Conservation (phyloP, 1,140 invertebrate genomes). For the Halesus radiatus region DNA sequence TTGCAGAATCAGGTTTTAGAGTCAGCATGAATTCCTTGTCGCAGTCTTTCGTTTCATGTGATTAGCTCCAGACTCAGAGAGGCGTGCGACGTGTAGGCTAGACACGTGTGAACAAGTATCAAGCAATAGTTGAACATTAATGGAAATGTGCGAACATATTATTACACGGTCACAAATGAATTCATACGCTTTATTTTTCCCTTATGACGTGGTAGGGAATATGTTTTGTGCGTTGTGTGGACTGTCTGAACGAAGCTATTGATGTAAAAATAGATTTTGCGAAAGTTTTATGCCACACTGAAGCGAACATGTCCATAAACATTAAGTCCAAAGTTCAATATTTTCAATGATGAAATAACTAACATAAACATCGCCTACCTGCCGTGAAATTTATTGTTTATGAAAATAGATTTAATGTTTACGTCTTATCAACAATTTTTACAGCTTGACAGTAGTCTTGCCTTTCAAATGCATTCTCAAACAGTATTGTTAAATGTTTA, state of each 20-base stretch:
- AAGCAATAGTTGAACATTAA: too few relatives aligned
- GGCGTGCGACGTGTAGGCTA: too few relatives aligned
- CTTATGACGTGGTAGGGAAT: too few relatives aligned
- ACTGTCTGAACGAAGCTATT: too few relatives aligned
- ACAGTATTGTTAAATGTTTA: too few relatives aligned
- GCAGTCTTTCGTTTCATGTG: not conserved
- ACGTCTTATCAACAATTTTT: not conserved
- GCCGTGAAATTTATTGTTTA: not conserved
- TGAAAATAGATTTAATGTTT: not conserved
- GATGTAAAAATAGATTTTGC: slow-evolving; percentile 21
- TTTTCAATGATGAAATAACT: not conserved
- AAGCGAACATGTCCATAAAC: not conserved
- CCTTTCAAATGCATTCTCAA: not conserved
- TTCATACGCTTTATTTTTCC: too few relatives aligned
- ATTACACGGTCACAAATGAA: too few relatives aligned
- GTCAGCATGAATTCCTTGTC: not conserved
- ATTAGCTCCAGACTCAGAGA: not conserved
- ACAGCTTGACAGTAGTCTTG: not conserved
- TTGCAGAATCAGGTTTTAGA: not conserved
- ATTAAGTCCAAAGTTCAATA: not conserved
- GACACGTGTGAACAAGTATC: too few relatives aligned
- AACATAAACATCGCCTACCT: not conserved
- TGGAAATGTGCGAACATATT: too few relatives aligned
- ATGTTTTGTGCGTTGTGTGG: too few relatives aligned
- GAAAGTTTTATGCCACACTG: slow-evolving; percentile 4